Conservation (phyloP, 1,140 invertebrate genomes). For the Lerema accius region DNA sequence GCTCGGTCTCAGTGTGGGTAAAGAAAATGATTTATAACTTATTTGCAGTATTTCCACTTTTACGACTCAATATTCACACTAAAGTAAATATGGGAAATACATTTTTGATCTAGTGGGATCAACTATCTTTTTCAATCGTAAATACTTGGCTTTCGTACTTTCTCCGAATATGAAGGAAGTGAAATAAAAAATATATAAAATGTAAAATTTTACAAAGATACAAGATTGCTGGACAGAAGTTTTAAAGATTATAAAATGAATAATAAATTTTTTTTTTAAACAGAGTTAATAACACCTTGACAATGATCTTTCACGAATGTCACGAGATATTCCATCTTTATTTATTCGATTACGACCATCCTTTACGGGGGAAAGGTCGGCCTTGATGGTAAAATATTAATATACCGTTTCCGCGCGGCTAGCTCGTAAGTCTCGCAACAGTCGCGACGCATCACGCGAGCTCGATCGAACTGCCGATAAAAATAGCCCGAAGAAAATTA, state of each 20-base stretch:
- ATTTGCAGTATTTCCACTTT: too few relatives aligned
- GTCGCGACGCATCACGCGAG: conserved; percentile 38
- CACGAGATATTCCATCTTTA: neutral
- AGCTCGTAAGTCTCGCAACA: neutral
- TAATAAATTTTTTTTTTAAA: too few relatives aligned
- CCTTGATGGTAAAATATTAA: conserved; percentile 16
- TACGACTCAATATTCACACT: too few relatives aligned
- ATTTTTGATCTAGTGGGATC: too few relatives aligned
- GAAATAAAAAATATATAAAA: too few relatives aligned
- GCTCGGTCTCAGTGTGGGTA: neutral
- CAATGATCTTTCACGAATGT: neutral
- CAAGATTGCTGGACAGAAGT: too few relatives aligned
- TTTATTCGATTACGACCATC: neutral
- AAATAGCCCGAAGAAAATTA: conserved; percentile 33
- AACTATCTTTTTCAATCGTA: too few relatives aligned
- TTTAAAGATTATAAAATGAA: too few relatives aligned
- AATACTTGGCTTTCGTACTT: too few relatives aligned
- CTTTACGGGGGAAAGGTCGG: neutral
- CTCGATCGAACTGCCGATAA: conserved; percentile 32
- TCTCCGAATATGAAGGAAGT: too few relatives aligned
- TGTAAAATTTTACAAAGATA: too few relatives aligned
- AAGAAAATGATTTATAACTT: neutral
- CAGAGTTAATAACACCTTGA: neutral
- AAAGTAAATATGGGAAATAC: too few relatives aligned
- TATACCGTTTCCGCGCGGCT: conserved; percentile 28